Base-by-base conservation (phyloP, 1,140 invertebrate species). In the Diorhabda sublineata region DNA sequence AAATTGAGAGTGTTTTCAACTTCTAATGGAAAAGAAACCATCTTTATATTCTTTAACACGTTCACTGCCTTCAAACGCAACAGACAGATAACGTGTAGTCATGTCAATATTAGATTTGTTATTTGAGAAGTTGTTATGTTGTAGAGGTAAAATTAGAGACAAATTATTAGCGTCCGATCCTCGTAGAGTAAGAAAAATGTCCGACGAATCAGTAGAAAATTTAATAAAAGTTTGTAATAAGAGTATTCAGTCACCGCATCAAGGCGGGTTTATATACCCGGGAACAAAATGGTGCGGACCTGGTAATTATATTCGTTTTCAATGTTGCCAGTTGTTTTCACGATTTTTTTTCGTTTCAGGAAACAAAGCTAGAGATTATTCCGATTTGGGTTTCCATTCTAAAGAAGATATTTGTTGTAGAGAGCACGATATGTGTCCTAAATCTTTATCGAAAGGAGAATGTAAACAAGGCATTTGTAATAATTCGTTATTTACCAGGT, bases 391-490 rank as follows among this genome's bases (percentile, higher is more conserved):
- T 0, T 75, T 81, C 3, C 86, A 90, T 75, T 68, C 77, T 0
- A 84, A 85, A 41, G 88, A 91, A 68, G 91, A 93, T 77, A 80
- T 81, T 1, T 94, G 91, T 71, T 93, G 92, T 76, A 83, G 91
- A 26, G 87, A 90, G 68, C 92, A 94, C 76, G 92, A 94, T 79
- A 84, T 87, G 73, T 94, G 92, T 71, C 86, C 87, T 2, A 82
- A 85, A 65, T 85, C 83, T 6, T 81, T 91, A 45, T 77, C 75
- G n/a, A 83, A 85, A 2, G 84, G 86, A 6, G 80, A 88, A 65
- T 90, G 89, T 70, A 83, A 84, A 56, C 83, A 87, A 60, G 88
- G 88, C 0, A 84, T 91, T 43, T 90, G 88, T 77, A 92, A 92
- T 73, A 84, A 84, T 44, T 88, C 88, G 2, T 85, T 87, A 2